Conservation (phyloP, 1,140 invertebrate genomes). For the Solenopsis fugax region DNA sequence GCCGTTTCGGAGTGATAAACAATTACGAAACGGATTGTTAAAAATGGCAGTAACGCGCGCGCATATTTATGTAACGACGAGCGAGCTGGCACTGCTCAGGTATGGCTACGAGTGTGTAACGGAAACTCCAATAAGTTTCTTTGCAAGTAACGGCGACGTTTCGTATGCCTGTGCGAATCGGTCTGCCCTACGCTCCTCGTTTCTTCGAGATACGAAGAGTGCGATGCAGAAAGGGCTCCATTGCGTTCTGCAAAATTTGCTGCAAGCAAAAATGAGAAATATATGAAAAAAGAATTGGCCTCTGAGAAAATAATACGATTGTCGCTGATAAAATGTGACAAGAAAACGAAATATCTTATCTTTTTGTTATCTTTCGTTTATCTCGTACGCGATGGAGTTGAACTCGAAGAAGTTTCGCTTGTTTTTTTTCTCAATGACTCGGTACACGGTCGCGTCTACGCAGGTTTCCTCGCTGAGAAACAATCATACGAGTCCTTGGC, state of each 20-base stretch:
- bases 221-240: not conserved
- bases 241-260: not conserved
- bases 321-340: not conserved
- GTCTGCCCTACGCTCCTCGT: not conserved
- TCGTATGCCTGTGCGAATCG: not conserved
- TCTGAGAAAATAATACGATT: not conserved
- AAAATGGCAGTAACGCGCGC: slow-evolving; percentile 74
- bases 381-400: slow-evolving; percentile 16
- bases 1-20: slow-evolving; percentile 73
- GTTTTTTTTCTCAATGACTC: not conserved
- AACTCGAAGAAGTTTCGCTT: slow-evolving; percentile 51
- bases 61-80: slow-evolving; percentile 82
- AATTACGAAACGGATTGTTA: slow-evolving; percentile 83
- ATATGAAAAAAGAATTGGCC: not conserved
- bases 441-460: not conserved
- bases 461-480: slow-evolving; percentile 55
- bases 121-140: slow-evolving; percentile 81
- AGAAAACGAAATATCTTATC: not conserved
- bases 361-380: slow-evolving; percentile 25
- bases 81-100: slow-evolving; percentile 6
- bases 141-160: slow-evolving; percentile 47
- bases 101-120: slow-evolving; percentile 79
- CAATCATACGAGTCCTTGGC: slow-evolving; percentile 75
- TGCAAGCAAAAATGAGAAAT: not conserved
- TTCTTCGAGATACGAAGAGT: not conserved